phyloP scores from a whole-genome alignment of 2,797 vertebrate genomes.

The Ciconia nigra region DNA sequence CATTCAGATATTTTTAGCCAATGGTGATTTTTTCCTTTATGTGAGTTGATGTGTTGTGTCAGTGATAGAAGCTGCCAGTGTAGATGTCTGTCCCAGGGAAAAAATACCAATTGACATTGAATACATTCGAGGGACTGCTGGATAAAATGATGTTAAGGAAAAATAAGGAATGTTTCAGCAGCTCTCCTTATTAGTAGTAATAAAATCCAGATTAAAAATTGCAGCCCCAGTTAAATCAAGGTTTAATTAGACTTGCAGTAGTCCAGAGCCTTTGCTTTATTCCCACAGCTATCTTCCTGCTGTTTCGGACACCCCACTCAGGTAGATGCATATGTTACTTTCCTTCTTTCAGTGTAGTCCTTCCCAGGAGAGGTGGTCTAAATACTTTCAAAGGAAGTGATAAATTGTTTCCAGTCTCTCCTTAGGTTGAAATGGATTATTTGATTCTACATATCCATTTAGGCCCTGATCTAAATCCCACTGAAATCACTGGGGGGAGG shows the following conservation, averaged over 20 bases:
- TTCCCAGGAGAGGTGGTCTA: background rate
- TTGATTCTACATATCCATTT: background rate
- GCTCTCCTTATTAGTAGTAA: background rate
- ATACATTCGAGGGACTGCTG: background rate
- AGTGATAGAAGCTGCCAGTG: background rate
- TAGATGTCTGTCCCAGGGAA: background rate
- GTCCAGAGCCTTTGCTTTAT: background rate
- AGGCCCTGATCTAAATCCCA: background rate
- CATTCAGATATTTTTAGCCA: constrained; percentile 17
- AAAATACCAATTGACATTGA: background rate
- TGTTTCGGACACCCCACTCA: background rate
- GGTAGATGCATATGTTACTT: background rate
- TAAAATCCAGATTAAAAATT: constrained; percentile 12
- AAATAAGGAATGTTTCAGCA: background rate
- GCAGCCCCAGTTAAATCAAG: background rate
- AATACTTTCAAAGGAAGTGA: background rate
- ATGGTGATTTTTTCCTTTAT: background rate
- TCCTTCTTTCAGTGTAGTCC: background rate
- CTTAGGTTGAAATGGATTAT: background rate
- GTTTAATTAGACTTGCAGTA: background rate
- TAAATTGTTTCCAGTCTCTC: background rate
- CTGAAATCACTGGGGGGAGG: accelerated
- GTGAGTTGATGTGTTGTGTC: background rate
- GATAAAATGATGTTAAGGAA: background rate
- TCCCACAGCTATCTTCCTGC: background rate